Evolutionary conservation across 2,888 invertebrate genomes (phyloP).

Genomic region (Crematogaster levior): DNA sequence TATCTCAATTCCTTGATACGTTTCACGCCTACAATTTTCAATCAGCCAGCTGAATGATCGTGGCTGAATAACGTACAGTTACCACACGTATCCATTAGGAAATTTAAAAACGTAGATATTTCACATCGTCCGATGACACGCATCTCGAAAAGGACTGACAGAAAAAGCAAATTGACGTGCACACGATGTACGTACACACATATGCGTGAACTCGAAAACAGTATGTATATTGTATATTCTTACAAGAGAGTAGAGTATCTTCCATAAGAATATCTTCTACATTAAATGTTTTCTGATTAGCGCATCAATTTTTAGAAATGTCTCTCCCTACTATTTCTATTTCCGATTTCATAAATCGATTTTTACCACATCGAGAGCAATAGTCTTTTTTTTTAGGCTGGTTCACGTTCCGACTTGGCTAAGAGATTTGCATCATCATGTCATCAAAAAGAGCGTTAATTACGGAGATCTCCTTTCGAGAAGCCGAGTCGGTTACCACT

Average conservation of each 20-base stretch:
- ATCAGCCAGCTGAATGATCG: constrained; percentile 39
- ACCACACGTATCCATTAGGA: constrained; percentile 56
- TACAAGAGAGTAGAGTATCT: no score
- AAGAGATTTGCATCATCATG: constrained; percentile 20
- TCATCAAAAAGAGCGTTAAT: constrained; percentile 31
- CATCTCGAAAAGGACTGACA: not conserved
- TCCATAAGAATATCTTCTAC: not conserved
- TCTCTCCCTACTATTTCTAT: not conserved
- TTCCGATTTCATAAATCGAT: constrained; percentile 19
- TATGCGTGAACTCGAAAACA: not conserved
- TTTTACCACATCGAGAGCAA: not conserved
- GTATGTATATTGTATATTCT: not conserved
- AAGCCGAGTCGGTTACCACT: not conserved
- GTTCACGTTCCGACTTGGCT: not conserved
- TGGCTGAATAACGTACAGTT: constrained; percentile 10
- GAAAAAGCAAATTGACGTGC: not conserved
- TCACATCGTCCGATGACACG: constrained; percentile 8
- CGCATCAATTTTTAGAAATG: not conserved
- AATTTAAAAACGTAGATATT: constrained; percentile 57
- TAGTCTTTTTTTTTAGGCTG: not conserved
- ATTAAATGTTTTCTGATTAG: constrained; percentile 13
- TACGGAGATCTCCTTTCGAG: not conserved
- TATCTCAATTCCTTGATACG: constrained; percentile 44
- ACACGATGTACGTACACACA: not conserved
- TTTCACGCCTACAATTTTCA: constrained; percentile 46